Base-by-base conservation (phyloP, 2,888 invertebrate genomes). In the Cephus pulcher region DNA sequence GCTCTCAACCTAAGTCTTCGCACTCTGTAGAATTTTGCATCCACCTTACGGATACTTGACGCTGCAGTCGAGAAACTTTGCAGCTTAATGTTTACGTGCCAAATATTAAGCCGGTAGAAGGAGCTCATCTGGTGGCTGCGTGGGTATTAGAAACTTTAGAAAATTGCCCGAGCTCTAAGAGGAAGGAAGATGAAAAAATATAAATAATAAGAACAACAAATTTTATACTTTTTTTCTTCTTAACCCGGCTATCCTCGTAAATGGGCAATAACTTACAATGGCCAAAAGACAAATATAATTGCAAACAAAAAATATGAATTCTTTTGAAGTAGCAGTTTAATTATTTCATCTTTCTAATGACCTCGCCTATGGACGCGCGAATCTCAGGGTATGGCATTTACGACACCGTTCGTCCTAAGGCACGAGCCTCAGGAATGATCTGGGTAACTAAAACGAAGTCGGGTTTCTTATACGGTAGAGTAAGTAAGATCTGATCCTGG, bases 1-100 rank as follows among this genome's bases (percentile, higher is more conserved):
- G 69, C 77, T 76, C 69, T 79, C 78, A 79, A 77, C 78, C 78
- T 79, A 71, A 73, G 56, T 56, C 56, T 56, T 56, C 56, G 23
- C 56, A 56, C 56, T 56, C 56, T 56, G 56, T 15, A 56, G 56
- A 23, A 56, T 56, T 56, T 56, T 56, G 56, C 56, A 56, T 56
- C 56, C 56, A 56, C 56, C 9, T 9, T 56, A 15, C 56, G 23
- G 23, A 56, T 9, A 9, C 56, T 23, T 56, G 23, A 56, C 9
- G 23, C 23, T 23, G 56, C 9, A 40, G 15, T 23, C 56, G 23
- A 56, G 56, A 56, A 56, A 56, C 56, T 56, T 56, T 23, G 23
- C 56, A 23, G 56, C 56, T 56, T 56, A 56, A 23, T 56, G 56
- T 56, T 56, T 56, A 23, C 56, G 23, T 56, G 56, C 9, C 56